These are phyloP conservation scores for Morpho deidamia DNA, from an alignment of 2,888 invertebrate genomes.

Conservation along the genomic window DNA sequence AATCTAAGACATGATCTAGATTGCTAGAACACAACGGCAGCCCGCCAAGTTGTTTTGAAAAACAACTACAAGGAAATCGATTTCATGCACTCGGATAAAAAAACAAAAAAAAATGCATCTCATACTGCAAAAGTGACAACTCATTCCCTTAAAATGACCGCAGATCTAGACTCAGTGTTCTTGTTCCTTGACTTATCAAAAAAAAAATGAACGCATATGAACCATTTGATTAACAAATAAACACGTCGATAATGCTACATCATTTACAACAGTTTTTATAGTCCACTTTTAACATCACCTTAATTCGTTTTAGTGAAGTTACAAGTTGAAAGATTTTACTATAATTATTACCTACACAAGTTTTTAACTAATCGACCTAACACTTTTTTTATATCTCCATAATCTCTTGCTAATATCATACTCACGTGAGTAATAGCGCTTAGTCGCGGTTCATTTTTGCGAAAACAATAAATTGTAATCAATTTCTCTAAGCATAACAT, in stretches of 20 bases:
- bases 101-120: slow-evolving; percentile 56
- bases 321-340: slow-evolving; percentile 12
- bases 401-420: slow-evolving; percentile 15
- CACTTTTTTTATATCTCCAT: slow-evolving; percentile 13
- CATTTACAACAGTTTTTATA: slow-evolving; percentile 7
- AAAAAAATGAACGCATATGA: background rate
- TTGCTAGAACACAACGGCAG: slow-evolving; percentile 64
- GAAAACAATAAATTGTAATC: slow-evolving; percentile 26
- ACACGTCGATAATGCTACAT: slow-evolving; percentile 15
- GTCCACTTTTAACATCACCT: slow-evolving; percentile 10
- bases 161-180: slow-evolving; percentile 48
- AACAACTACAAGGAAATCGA: slow-evolving; percentile 67
- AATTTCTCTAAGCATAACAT: slow-evolving; percentile 30
- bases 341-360: slow-evolving; percentile 17
- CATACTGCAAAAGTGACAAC: slow-evolving; percentile 56
- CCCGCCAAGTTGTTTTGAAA: slow-evolving; percentile 54
- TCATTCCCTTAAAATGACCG: slow-evolving; percentile 74
- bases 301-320: slow-evolving; percentile 1
- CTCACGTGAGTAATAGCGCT: slow-evolving; percentile 26
- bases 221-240: slow-evolving; percentile 33
- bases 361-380: slow-evolving; percentile 17
- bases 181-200: slow-evolving; percentile 5
- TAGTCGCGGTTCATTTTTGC: slow-evolving; percentile 22
- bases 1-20: slow-evolving; percentile 74
- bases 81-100: slow-evolving; percentile 55